Evolutionary conservation across 2,888 invertebrate species (phyloP).

Genomic region (Lymantria monacha): DNA sequence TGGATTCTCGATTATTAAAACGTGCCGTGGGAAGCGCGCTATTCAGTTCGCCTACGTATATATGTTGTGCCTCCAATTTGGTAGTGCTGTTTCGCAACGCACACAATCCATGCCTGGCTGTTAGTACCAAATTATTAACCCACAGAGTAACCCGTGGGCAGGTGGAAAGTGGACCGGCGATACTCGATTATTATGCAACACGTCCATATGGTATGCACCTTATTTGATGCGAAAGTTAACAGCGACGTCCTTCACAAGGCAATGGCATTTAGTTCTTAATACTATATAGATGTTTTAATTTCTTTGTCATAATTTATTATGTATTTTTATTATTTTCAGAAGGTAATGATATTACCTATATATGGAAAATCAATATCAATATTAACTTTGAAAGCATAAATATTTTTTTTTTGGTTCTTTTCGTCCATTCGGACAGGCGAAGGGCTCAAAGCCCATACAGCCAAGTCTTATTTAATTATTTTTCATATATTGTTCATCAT

Average conservation of each 20-base stretch:
- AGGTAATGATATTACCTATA: not conserved
- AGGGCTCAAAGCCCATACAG: too few species aligned
- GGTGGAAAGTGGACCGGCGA: conserved; percentile 71
- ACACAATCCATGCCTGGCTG: conserved; percentile 49
- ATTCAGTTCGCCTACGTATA: conserved; percentile 58
- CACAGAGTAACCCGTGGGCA: conserved; percentile 68
- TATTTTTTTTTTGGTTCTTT: too few species aligned
- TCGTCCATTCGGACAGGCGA: too few species aligned
- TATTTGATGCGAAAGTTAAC: conserved; percentile 64
- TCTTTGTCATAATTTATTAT: too few species aligned
- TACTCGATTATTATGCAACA: conserved; percentile 64
- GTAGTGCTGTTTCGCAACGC: conserved; percentile 64
- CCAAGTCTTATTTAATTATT: too few species aligned
- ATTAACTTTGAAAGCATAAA: too few species aligned
- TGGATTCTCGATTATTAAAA: conserved; percentile 46
- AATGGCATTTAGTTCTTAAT: conserved; percentile 27
- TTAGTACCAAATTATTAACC: conserved; percentile 69
- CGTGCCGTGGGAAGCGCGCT: conserved; percentile 47
- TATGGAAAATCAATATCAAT: too few species aligned
- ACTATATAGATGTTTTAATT: not conserved
- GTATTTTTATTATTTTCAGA: not conserved
- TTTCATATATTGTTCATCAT: too few species aligned
- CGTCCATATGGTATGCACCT: conserved; percentile 61
- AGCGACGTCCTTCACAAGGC: conserved; percentile 47
- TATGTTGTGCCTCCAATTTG: conserved; percentile 45